Base-by-base conservation (phyloP, 2,888 invertebrate genomes). In the Diarsia rubi region DNA sequence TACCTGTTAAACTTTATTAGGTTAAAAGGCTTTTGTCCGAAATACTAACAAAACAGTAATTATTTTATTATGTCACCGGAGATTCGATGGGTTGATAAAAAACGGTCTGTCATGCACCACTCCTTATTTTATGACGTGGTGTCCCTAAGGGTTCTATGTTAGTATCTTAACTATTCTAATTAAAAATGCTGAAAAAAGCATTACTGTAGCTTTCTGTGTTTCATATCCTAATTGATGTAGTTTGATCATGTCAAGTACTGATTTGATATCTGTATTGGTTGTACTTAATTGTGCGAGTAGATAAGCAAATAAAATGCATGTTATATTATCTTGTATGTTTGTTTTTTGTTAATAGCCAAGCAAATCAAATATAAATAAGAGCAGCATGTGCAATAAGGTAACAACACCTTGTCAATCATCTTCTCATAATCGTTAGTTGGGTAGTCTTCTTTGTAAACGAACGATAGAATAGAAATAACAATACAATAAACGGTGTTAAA, bases 31-130 rank as follows among this genome's bases (percentile, higher is more conserved):
- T 73, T 73, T 82, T 74, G 85, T 83, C 81, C 79, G 73, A 82
- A 80, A 79, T 65, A 74, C 81, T 69, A 73, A 84, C 85, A 84
- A 71, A 81, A 83, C 75, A 74, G 85, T 89, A 91, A 92, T 91
- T 92, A 90, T 86, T 82, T 79, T 86, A 89, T 89, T 88, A 89
- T 88, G 90, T 83, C 87, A 86, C 85, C 84, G 85, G 88, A 87
- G 88, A 90, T 90, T 78, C 86, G 62, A 74, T 85, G 79, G 31
- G 77, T 80, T 87, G 88, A 89, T 91, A 90, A 90, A 72, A 86
- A 85, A 69, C 66, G 62, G 83, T 75, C 71, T 79, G 86, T 82
- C 81, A 83, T 73, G 76, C 69, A 86, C 90, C 91, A 83, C 91
- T 73, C 92, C 91, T 85, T 85, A 12, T 63, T 45, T 71, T 67